Base-by-base conservation (phyloP, 2,888 invertebrate genomes). In the Lepeophtheirus nordmannii region DNA sequence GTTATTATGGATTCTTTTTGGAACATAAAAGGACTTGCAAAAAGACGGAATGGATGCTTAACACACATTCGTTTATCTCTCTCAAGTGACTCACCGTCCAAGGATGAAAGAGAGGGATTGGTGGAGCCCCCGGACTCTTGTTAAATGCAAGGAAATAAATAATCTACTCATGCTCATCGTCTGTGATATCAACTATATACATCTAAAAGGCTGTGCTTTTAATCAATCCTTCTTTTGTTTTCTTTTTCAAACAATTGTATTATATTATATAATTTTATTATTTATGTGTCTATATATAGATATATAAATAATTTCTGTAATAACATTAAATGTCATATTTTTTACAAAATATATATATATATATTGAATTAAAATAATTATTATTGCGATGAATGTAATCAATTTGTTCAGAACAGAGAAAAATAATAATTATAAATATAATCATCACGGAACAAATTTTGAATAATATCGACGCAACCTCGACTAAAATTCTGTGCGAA, bases 251-350 rank as follows among this genome's bases (percentile, higher is more conserved):
- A 30, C 30, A 30, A 30, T n/a, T 41, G 14, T 41, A 11, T 41
- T 41, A 14, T 41, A 41, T 41, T 14, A 14, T 46, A 46, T n/a
- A 46, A 5, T 3, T n/a, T n/a, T 17, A 46, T 46, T 46, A 46
- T n/a, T 2, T n/a, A n/a, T n/a, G 53, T 8, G 8, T 46, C 14
- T n/a, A 11, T n/a, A 46, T 46, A 46, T 46, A 46, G n/a, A 46
- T 46, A 46, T 46, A 46, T 46, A 46, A 46, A 46, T 46, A 46
- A 46, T 46, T 46, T 46, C 53, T 46, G 14, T 46, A n/a, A n/a
- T 46, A 46, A 46, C 53, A 46, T 46, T 46, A 46, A n/a, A 46
- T 46, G 53, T 46, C 53, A 46, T 17, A 5, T 46, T 46, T 46
- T 46, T n/a, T 17, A 5, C 5, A 46, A 2, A 46, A n/a, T 5